Conservation (phyloP, 2,888 invertebrate species). For the Caprella mutica region DNA sequence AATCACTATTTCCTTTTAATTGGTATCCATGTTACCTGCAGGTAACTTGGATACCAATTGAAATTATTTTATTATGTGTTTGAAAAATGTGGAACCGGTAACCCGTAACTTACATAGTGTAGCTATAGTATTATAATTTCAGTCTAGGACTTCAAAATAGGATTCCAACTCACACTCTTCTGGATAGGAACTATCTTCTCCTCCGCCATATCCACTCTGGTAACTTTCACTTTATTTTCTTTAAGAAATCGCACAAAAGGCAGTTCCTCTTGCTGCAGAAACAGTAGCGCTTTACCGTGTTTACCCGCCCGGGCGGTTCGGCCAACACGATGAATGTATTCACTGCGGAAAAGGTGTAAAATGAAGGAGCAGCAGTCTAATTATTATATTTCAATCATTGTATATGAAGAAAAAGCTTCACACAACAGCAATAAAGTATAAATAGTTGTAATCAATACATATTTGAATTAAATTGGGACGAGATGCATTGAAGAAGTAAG, state of each 20-base stretch:
- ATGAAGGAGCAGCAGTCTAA: no score
- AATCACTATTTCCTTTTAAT: no score
- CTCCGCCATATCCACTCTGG: conserved; percentile 97
- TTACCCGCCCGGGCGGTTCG: conserved; percentile 90
- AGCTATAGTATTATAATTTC: no score
- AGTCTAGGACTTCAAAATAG: no score
- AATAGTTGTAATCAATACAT: no score
- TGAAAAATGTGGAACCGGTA: not conserved
- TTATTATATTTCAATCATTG: no score
- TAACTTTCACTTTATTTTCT: conserved; percentile 82
- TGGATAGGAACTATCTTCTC: conserved; percentile 94
- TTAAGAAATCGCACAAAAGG: conserved; percentile 89
- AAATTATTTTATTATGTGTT: no score
- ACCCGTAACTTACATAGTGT: not conserved
- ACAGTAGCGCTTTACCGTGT: conserved; percentile 81
- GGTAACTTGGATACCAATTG: no score
- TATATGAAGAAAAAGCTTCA: no score
- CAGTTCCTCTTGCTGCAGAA: conserved; percentile 86
- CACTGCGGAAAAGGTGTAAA: conserved; percentile 47
- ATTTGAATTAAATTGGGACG: no score
- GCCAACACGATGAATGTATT: conserved; percentile 97
- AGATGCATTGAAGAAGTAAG: conserved; percentile 1
- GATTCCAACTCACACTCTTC: conserved; percentile 55
- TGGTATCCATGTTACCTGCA: no score
- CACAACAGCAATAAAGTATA: no score